Base-by-base conservation (phyloP, 2,888 invertebrate species). In the Sycophila texana region DNA sequence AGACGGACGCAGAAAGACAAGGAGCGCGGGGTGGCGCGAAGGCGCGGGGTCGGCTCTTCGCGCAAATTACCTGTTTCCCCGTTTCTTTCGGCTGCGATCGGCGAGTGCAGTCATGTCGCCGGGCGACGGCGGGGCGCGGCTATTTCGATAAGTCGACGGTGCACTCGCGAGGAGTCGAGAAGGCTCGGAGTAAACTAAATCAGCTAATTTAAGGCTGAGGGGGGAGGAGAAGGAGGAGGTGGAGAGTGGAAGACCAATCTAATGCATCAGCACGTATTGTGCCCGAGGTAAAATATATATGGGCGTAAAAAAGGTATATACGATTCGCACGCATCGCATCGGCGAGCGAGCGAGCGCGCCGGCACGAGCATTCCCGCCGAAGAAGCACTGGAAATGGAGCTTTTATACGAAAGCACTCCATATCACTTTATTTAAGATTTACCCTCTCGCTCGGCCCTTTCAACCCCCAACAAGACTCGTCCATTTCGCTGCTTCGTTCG, bases 401-500 rank as follows among this genome's bases (percentile, higher is more conserved):
- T 89, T 89, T 89, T 89, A 89, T 90, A 90, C 89, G 88, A 88
- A 89, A 90, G 90, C 89, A 90, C 90, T 90, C 90, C 90, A 90
- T 90, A 90, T 90, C 90, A 90, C 90, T 89, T 90, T 90, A 90
- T 90, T 90, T 90, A 90, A 90, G 90, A 90, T 90, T 89, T 90
- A 89, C 89, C 89, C 89, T 90, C 90, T 89, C 88, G 84, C 88
- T 87, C 88, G 86, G 87, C 89, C 88, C 88, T 89, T 90, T 89
- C 88, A 89, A 87, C 88, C 89, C 88, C 88, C 89, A 89, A 90
- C 90, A 89, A 90, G 90, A 89, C 89, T 90, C 89, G 89, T 90
- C 90, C 89, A 90, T 90, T 90, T 90, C 89, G 88, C 87, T 85
- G 87, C 53, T 85, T 85, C 82, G 81, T 83, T 83, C 85, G 77